Evolutionary conservation across 2,888 invertebrate genomes (phyloP), one percentile per base, ranked within the genome.

Genomic region (Leptopilina syphax): DNA sequence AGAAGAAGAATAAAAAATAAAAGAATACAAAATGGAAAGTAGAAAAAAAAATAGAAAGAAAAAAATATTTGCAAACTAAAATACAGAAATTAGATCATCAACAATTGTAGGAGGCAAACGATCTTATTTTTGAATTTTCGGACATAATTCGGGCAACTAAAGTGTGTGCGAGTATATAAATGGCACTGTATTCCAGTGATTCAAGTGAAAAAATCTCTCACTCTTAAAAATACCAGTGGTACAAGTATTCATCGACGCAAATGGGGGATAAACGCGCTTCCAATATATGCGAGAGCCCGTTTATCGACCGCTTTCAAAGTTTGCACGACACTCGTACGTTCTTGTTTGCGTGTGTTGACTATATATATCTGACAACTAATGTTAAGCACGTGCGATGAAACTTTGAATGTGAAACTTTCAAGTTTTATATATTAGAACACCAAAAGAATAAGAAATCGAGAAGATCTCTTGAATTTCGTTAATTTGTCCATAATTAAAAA

Each of bases 301-400:
- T 84, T 84, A 84, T 85, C 85, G 85, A 85, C 84, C 84, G 65
- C 54, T 82, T 80, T 81, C 66, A 81, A 83, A 82, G 83, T 82
- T 80, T 81, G 81, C 82, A 79, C 54, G 67, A 18, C 77, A 81
- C 80, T 81, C 81, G 76, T 79, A 79, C 77, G 78, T 80, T 79
- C 79, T 60, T 66, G 54, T 57, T 34, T 50, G 18, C 27, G 60
- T 68, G 76, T 76, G 12, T 50, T 73, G 13, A 41, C 68, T 76
- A 34, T 34, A 27, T 27, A 34, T 34, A 41, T 76, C 76, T 77
- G 68, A 76, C 78, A 76, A 65, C 80, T 78, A 67, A 67, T 79
- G 76, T 80, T 70, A 82, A 83, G 78, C 81, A 83, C 79, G 80
- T 80, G 84, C 82, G 83, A 82, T 82, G 82, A 83, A 83, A 81